Evolutionary conservation across 2,113 vertebrate genomes (phyloP), one percentile per base, ranked within the genome.

Genomic region (Tetraodon nigroviridis): DNA sequence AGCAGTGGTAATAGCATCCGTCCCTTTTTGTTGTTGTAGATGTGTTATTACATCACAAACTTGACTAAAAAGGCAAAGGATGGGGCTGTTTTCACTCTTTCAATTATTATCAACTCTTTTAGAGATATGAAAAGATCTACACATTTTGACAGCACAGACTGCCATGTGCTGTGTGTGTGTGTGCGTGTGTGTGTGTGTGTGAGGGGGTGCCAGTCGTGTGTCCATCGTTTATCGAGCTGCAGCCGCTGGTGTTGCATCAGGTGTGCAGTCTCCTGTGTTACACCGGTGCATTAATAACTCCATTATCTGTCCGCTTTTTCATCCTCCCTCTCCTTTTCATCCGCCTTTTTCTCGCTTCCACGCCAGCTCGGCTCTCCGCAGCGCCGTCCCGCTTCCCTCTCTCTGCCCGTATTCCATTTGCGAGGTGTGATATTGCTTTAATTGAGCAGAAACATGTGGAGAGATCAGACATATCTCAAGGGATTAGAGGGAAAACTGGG

Each of bases 381-480:
- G 68, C 16, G 75, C 70, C 71, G 45, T 56, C 45, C 58, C 12
- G 51, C 69, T 65, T 75, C 51, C 53, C 65, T 75, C 73, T 77
- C 58, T 66, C 63, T 76, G 62, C 68, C 73, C 57, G 51, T n/a
- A 29, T 87, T 87, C 83, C 81, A 88, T 89, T 90, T 87, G 79
- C 78, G 85, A 90, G 88, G 90, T 90, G 89, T 88, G 88, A 90
- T 91, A 93, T 93, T 93, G 92, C 96, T 96, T 94, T 97, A 96
- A 98, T 98, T 97, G 95, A 94, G 93, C 92, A 95, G 93, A 95
- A 99, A 98, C 95, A 96, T 94, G 95, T 94, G 93, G 94, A 94
- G 92, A 93, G 94, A 96, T 96, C 95, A 97, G 93, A 92, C 94
- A 96, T 97, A 95, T 97, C 94, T 98, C 89, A 82, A 90, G 93